These are phyloP conservation scores for Xestobium rufovillosum DNA, from an alignment of 2,888 invertebrate genomes.

Conservation along the genomic window DNA sequence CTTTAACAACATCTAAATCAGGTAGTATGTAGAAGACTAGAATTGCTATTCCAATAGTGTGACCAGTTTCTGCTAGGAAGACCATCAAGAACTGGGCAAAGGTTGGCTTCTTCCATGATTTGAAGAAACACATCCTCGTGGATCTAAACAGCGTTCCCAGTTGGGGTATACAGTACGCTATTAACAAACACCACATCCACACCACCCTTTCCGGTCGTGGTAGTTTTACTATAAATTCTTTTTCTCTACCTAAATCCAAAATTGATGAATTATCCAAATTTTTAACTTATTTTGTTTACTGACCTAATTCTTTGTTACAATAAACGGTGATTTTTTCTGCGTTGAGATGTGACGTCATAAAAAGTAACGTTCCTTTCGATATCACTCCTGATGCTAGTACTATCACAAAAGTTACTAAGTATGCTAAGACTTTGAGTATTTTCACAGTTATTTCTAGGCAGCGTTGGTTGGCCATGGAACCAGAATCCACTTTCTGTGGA, in stretches of 20 bases:
- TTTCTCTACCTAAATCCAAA: slow-evolving; percentile 66
- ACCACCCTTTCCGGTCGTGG: slow-evolving; percentile 81
- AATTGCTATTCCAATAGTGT: slow-evolving; percentile 79
- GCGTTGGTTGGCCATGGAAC: slow-evolving; percentile 81
- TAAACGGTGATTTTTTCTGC: slow-evolving; percentile 67
- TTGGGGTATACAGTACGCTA: slow-evolving; percentile 84
- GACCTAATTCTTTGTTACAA: slow-evolving; percentile 81
- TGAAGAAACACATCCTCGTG: slow-evolving; percentile 82
- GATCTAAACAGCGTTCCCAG: slow-evolving; percentile 78
- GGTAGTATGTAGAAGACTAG: slow-evolving; percentile 86
- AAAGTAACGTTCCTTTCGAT: slow-evolving; percentile 80
- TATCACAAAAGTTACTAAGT: slow-evolving; percentile 75
- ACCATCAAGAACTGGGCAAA: slow-evolving; percentile 60
- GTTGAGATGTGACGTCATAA: slow-evolving; percentile 86
- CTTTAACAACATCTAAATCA: slow-evolving; percentile 87
- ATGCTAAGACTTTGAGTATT: slow-evolving; percentile 76
- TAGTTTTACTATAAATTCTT: slow-evolving; percentile 71
- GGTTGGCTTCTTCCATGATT: slow-evolving; percentile 70
- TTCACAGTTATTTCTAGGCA: slow-evolving; percentile 81
- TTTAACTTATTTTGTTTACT: slow-evolving; percentile 27
- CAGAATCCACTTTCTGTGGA: slow-evolving; percentile 80
- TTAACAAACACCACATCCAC: slow-evolving; percentile 88
- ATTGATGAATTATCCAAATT: slow-evolving; percentile 4
- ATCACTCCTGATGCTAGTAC: slow-evolving; percentile 80
- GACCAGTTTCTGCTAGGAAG: slow-evolving; percentile 78